Base-by-base conservation (phyloP, 2,113 vertebrate species). In the Sapayoa aenigma region DNA sequence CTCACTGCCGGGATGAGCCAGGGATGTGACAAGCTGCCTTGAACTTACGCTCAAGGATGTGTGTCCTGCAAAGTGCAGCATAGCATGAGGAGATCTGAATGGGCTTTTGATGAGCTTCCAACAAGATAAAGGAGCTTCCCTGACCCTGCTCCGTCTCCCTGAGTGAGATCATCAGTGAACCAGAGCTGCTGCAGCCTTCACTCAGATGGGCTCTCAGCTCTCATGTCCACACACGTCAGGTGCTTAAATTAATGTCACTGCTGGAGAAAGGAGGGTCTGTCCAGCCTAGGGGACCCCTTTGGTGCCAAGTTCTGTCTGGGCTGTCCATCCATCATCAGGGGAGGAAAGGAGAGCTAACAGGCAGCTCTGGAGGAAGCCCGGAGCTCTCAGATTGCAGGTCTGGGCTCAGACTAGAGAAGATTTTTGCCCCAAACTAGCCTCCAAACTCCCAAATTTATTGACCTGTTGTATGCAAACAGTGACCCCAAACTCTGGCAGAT, bases 61-160 rank as follows among this genome's bases (percentile, higher is more conserved):
- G 37, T 47, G 67, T 14, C 59, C 47, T 31, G 44, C 58, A 35
- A 33, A 88, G 67, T 9, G 71, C 78, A 60, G 85, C 76, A 17
- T 15, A 72, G 76, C 59, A 14, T 39, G 12, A 37, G 60, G 55
- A 33, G 25, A 41, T 31, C 65, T 1, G 0, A 49, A 49, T 0
- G 6, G 84, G 87, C 46, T 87, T 63, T 55, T 62, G 94, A 81
- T 69, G 81, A 81, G 69, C 59, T 81, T 53, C 55, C 92, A 84
- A 69, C 42, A 28, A 56, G 55, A 53, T 9, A 41, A 94, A 87
- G 1, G 68, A 74, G 73, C 37, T 60, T 31, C 59, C 9, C 9
- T 73, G 84, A 60, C 66, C 90, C 73, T 0, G 7, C 58, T 79
- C 60, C 42, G 3, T 60, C 71, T 74, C 49, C 79, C 85, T 15